Conservation (phyloP, 2,797 vertebrate genomes). For the Champsocephalus gunnari region DNA sequence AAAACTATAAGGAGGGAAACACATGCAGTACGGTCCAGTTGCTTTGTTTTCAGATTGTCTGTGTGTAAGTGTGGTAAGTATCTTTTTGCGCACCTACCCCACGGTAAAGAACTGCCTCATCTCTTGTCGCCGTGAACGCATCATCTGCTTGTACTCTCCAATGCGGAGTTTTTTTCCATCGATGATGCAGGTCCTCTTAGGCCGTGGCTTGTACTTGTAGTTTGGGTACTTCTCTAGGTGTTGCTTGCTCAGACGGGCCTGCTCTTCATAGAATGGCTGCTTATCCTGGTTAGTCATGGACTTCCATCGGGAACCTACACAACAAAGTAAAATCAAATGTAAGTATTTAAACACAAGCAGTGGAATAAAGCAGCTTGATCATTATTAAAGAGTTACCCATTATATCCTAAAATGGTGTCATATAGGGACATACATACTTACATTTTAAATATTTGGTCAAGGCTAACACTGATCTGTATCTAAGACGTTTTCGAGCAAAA, state of each 20-base stretch:
- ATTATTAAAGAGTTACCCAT: not conserved
- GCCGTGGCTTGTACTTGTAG: conserved; percentile 99
- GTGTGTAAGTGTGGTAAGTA: conserved; percentile 16
- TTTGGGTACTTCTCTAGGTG: conserved; percentile 99
- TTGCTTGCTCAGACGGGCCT: conserved; percentile 98
- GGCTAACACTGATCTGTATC: not conserved
- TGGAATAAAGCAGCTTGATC: not conserved
- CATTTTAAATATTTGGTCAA: not conserved
- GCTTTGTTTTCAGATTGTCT: conserved; percentile 12
- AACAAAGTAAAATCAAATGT: conserved; percentile 8
- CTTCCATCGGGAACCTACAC: conserved; percentile 96
- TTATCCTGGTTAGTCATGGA: conserved; percentile 99
- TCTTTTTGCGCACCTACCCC: conserved; percentile 86
- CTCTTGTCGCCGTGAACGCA: conserved; percentile 98
- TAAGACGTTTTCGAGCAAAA: not conserved
- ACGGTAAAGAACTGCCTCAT: conserved; percentile 99
- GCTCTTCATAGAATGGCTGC: conserved; percentile 98
- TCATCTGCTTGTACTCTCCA: conserved; percentile 99
- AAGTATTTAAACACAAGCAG: conserved; percentile 7
- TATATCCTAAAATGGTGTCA: not conserved
- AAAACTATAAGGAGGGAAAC: not conserved
- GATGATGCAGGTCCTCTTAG: conserved; percentile 99
- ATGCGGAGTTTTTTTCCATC: conserved; percentile 99
- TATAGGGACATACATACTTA: not conserved
- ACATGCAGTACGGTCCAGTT: conserved; percentile 1